Conservation (phyloP, 2,113 vertebrate genomes). For the Microcebus jonahi region DNA sequence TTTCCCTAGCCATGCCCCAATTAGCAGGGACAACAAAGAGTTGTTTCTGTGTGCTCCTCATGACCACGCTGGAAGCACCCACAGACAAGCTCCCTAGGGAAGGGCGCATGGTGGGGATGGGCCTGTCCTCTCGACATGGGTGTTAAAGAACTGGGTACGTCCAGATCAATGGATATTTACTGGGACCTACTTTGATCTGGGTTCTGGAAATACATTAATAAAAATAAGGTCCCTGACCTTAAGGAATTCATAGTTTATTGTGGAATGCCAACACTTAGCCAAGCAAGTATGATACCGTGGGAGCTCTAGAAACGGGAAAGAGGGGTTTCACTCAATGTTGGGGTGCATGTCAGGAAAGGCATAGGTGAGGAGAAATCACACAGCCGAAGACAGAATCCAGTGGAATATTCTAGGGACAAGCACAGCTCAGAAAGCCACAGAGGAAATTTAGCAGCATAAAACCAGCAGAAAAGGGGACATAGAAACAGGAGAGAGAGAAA, state of each 20-base stretch:
- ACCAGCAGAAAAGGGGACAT: background rate
- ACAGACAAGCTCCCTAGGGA: background rate
- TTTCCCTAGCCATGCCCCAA: slow-evolving; percentile 35
- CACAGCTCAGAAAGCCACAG: background rate
- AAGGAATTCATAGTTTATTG: background rate
- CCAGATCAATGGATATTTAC: background rate
- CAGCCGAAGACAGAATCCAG: background rate
- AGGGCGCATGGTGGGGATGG: background rate
- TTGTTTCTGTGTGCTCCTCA: slow-evolving; percentile 5
- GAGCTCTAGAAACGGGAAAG: background rate
- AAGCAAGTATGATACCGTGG: background rate
- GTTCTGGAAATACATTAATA: background rate
- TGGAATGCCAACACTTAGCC: background rate
- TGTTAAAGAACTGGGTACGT: background rate
- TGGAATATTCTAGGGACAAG: background rate
- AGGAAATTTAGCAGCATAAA: background rate
- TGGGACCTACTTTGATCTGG: background rate
- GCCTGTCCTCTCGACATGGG: background rate
- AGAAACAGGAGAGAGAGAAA: background rate
- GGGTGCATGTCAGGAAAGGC: background rate
- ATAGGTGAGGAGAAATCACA: background rate
- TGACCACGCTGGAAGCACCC: background rate
- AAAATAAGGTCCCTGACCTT: background rate
- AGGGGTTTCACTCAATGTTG: background rate
- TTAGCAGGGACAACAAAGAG: slow-evolving; percentile 46